A percentile compares a stretch with the other conserved stretches of the same genome.
These are phyloP conservation scores for Rhinoraja longicauda DNA, from an alignment of 2,797 vertebrate genomes.

Conservation along the genomic window DNA sequence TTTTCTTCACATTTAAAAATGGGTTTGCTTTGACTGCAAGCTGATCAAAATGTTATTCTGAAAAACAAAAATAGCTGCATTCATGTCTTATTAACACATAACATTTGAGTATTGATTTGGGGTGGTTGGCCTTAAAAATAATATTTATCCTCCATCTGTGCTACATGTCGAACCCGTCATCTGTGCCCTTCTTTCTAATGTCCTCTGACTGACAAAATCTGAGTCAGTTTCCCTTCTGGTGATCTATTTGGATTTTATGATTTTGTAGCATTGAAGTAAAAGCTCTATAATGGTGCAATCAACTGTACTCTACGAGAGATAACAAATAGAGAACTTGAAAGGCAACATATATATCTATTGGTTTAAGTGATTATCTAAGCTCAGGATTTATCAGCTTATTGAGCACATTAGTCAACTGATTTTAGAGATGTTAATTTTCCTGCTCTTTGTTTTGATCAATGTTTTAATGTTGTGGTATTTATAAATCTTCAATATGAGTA, in stretches of 20 bases:
- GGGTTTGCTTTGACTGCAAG: background rate
- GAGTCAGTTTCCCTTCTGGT: conserved; percentile 13
- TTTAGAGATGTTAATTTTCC: conserved; percentile 2
- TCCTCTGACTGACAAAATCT: background rate
- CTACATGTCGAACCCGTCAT: background rate
- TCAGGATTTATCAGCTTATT: background rate
- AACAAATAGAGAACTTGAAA: conserved; percentile 15
- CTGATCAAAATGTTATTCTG: background rate
- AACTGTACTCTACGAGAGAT: background rate
- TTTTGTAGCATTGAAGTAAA: conserved; percentile 32
- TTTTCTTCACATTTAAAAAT: too few relatives aligned
- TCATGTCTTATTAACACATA: background rate
- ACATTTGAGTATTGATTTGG: background rate
- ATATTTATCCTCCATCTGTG: background rate
- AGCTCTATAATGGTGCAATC: background rate
- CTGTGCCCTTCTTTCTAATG: background rate
- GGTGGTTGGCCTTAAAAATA: background rate
- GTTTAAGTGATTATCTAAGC: background rate
- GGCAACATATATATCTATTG: background rate
- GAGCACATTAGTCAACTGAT: background rate
- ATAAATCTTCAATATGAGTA: background rate
- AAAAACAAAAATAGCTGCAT: background rate
- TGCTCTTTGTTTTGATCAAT: background rate
- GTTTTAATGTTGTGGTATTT: background rate
- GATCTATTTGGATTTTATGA: background rate